Conservation (phyloP, 2,113 vertebrate species). For the Struthio camelus region DNA sequence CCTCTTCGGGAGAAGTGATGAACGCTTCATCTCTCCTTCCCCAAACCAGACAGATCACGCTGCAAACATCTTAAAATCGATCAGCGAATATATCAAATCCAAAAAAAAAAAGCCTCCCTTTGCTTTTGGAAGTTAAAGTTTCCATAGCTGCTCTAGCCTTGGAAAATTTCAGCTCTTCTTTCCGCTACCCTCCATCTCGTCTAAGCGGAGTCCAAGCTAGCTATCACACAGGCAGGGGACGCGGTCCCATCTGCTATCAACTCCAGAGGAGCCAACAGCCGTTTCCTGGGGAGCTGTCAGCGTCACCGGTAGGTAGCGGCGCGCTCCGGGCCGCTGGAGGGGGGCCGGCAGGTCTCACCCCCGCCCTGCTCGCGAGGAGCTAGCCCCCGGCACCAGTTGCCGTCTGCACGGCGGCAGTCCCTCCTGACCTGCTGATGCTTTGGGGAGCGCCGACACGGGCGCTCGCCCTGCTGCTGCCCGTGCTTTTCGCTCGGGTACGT, state of each 20-base stretch:
- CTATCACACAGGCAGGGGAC: rapidly evolving
- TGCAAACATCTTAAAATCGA: background rate
- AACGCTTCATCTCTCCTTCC: background rate
- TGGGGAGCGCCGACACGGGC: no score
- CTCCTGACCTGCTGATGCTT: no score
- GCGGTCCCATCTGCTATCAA: rapidly evolving
- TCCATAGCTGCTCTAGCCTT: background rate
- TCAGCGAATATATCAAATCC: rapidly evolving
- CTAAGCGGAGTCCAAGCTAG: background rate
- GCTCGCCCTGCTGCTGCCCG: no score
- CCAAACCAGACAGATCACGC: background rate
- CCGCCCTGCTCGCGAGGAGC: no score
- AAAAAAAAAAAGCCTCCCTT: background rate
- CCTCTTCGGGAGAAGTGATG: background rate
- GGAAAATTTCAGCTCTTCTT: background rate
- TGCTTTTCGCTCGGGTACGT: background rate
- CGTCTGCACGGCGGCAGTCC: no score
- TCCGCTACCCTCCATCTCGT: background rate
- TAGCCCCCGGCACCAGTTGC: background rate
- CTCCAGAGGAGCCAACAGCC: rapidly evolving
- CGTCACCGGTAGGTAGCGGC: no score
- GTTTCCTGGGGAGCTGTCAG: rapidly evolving
- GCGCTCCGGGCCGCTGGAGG: no score
- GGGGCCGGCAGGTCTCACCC: no score
- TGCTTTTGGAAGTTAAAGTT: background rate